phyloP scores from a whole-genome alignment of 1,140 invertebrate species.

The Diorhabda carinulata region DNA sequence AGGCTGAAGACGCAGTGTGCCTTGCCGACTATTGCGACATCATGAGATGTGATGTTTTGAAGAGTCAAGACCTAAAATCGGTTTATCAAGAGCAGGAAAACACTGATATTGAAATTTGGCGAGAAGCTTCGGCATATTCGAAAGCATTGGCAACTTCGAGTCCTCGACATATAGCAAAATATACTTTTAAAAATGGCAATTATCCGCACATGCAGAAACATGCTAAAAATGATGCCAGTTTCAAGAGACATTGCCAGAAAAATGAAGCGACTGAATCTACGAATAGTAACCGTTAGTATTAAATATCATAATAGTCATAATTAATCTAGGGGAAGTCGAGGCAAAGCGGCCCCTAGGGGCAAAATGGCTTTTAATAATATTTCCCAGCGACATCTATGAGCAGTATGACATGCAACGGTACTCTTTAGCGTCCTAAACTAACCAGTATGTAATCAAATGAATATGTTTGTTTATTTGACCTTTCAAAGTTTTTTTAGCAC shows the following conservation, averaged over 20 bases:
- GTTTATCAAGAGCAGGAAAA: slow-evolving; percentile 56
- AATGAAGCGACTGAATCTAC: slow-evolving; percentile 34
- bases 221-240: slow-evolving; percentile 21
- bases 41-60: slow-evolving; percentile 86
- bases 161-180: slow-evolving; percentile 43
- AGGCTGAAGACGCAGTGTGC: slow-evolving; percentile 88
- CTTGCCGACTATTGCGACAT: slow-evolving; percentile 92
- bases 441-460: no score
- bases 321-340: no score
- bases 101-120: slow-evolving; percentile 74
- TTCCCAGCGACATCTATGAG: no score
- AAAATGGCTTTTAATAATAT: no score
- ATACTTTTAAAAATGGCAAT: slow-evolving; percentile 35
- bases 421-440: no score
- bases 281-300: slow-evolving; percentile 29
- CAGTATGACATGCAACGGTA: no score
- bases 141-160: slow-evolving; percentile 62
- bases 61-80: slow-evolving; percentile 63
- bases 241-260: slow-evolving; percentile 40
- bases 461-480: no score
- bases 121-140: slow-evolving; percentile 62
- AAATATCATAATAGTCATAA: no score
- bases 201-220: slow-evolving; percentile 32
- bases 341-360: no score
- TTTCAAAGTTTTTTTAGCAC: no score